These are phyloP conservation scores for Rhynchophorus ferrugineus DNA, from an alignment of 1,140 invertebrate species.

Conservation along the genomic window DNA sequence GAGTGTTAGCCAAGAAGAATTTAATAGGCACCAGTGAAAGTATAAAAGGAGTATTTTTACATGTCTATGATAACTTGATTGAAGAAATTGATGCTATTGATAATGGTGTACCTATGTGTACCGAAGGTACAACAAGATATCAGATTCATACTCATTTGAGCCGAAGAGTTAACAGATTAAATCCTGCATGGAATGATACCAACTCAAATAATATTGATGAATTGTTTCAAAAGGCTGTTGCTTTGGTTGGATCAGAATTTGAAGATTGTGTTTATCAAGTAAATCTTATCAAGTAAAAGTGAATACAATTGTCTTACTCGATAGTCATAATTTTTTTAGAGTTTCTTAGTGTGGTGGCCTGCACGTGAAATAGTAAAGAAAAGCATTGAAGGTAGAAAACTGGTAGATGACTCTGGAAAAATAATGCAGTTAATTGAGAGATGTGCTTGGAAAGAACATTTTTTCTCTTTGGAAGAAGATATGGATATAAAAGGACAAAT, in stretches of 20 bases:
- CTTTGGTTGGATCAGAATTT: slow-evolving; percentile 77
- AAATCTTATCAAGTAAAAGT: slow-evolving; percentile 16
- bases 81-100: slow-evolving; percentile 95
- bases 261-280: slow-evolving; percentile 54
- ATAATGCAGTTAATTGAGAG: slow-evolving; percentile 65
- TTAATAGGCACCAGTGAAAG: slow-evolving; percentile 42
- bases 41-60: slow-evolving; percentile 61
- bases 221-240: slow-evolving; percentile 68
- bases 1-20: slow-evolving; percentile 42
- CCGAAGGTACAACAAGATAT: slow-evolving; percentile 71
- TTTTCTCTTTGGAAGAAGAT: slow-evolving; percentile 74
- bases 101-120: slow-evolving; percentile 79
- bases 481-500: slow-evolving; percentile 55
- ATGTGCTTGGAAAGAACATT: slow-evolving; percentile 86
- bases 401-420: slow-evolving; percentile 59
- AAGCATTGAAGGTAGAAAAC: slow-evolving; percentile 61
- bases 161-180: slow-evolving; percentile 66
- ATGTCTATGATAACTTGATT: slow-evolving; percentile 85
- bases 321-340: slow-evolving; percentile 35
- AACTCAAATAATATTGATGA: slow-evolving; percentile 47
- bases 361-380: slow-evolving; percentile 66
- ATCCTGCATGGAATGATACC: slow-evolving; percentile 80
- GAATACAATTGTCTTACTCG: too few relatives aligned
- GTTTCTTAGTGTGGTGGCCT: slow-evolving; percentile 72
- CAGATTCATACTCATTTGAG: slow-evolving; percentile 71